A percentile compares a stretch with the other conserved stretches of the same genome.
phyloP scores from a whole-genome alignment of 2,888 invertebrate genomes.

The Drosophila peninsularis region DNA sequence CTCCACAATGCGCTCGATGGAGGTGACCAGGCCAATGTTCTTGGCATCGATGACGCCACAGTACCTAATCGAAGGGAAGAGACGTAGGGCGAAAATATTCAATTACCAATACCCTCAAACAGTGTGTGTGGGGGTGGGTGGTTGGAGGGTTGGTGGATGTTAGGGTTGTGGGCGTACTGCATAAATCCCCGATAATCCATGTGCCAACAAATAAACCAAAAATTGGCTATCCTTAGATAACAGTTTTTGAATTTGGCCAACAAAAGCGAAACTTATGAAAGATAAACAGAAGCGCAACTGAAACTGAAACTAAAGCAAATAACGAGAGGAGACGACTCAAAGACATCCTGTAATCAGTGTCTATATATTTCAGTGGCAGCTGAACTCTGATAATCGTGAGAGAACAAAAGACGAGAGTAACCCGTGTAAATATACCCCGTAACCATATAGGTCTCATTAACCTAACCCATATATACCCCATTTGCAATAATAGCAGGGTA shows the following conservation, averaged over 20 bases:
- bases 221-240: constrained; percentile 42
- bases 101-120: constrained; percentile 45
- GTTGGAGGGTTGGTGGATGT: not conserved
- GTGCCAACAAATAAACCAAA: constrained; percentile 40
- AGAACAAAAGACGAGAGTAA: not conserved
- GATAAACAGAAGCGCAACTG: constrained; percentile 35
- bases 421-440: not conserved
- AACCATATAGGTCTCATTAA: not conserved
- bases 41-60: constrained; percentile 93
- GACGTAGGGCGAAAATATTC: constrained; percentile 30
- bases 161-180: constrained; percentile 1
- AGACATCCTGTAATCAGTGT: not conserved
- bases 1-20: constrained; percentile 94
- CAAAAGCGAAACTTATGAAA: constrained; percentile 40
- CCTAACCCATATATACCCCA: not conserved
- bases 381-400: not conserved
- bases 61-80: constrained; percentile 85
- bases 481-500: not conserved
- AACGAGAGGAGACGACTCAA: not conserved
- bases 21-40: constrained; percentile 92
- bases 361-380: too few species aligned
- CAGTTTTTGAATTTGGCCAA: constrained; percentile 23
- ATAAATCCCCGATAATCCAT: constrained; percentile 42
- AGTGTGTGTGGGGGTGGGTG: not conserved
- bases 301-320: not conserved